A percentile compares a stretch with the other conserved stretches of the same genome.
These are phyloP conservation scores for Pagrus major DNA, from an alignment of 2,113 vertebrate genomes.

Conservation along the genomic window DNA sequence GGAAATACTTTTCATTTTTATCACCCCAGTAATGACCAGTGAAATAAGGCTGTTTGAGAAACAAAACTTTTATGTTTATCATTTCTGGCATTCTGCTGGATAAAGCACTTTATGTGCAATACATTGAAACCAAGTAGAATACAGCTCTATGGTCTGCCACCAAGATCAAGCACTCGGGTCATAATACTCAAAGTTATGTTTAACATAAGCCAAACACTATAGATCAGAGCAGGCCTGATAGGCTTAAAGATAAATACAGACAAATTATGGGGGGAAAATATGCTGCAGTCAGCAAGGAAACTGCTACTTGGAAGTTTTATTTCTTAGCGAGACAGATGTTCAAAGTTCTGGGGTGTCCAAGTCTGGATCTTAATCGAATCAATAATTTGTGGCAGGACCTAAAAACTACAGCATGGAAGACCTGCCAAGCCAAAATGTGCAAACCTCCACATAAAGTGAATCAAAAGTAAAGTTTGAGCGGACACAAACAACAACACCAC, in stretches of 20 bases:
- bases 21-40: not conserved
- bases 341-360: not conserved
- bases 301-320: not conserved
- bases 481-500: conserved; percentile 46
- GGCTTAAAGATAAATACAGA: not conserved
- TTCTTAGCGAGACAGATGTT: conserved; percentile 6
- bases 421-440: not conserved
- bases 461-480: not conserved
- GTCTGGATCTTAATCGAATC: conserved; percentile 1
- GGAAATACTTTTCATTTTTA: conserved; percentile 9
- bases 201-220: not conserved
- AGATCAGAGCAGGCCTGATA: not conserved
- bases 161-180: not conserved
- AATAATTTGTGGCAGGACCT: not conserved
- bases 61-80: conserved; percentile 2
- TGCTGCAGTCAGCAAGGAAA: not conserved
- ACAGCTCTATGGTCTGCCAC: not conserved
- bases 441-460: not conserved
- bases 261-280: conserved; percentile 10
- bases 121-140: not conserved
- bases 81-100: conserved; percentile 2
- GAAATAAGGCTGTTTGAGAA: conserved; percentile 2
- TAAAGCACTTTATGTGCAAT: not conserved
- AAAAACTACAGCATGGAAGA: not conserved
- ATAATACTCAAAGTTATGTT: conserved; percentile 1